These are phyloP conservation scores for Psilopogon haemacephalus DNA, from an alignment of 2,113 vertebrate genomes.

Conservation along the genomic window DNA sequence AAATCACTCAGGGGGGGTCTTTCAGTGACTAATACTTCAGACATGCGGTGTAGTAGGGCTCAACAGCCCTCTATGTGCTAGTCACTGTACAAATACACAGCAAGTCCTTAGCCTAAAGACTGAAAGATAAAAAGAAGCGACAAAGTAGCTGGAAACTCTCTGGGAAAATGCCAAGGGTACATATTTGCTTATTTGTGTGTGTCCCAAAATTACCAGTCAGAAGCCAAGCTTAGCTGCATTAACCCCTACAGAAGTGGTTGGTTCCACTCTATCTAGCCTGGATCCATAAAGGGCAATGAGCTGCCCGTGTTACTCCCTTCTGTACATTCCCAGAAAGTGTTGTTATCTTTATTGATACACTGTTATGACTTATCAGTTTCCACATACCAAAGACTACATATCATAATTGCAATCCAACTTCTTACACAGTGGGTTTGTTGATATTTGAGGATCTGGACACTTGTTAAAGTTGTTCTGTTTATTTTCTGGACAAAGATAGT, in stretches of 20 bases:
- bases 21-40: neutral
- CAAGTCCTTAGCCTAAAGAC: neutral
- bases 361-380: slow-evolving; percentile 20
- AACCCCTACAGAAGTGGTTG: neutral
- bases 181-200: neutral
- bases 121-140: neutral
- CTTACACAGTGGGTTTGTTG: slow-evolving; percentile 27
- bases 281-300: neutral
- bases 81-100: neutral
- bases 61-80: rapidly evolving
- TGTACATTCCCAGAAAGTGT: neutral
- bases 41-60: neutral
- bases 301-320: neutral
- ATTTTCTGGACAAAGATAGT: neutral
- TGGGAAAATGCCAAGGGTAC: neutral
- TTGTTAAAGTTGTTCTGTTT: slow-evolving; percentile 20
- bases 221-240: neutral
- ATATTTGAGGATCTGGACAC: neutral
- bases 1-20: neutral
- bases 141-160: neutral
- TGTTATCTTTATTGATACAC: slow-evolving; percentile 39
- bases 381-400: slow-evolving; percentile 34
- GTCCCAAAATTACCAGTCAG: neutral
- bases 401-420: slow-evolving; percentile 20
- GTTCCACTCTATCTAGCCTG: neutral